phyloP scores from a whole-genome alignment of 1,140 invertebrate genomes.

The Glossosoma conforme region DNA sequence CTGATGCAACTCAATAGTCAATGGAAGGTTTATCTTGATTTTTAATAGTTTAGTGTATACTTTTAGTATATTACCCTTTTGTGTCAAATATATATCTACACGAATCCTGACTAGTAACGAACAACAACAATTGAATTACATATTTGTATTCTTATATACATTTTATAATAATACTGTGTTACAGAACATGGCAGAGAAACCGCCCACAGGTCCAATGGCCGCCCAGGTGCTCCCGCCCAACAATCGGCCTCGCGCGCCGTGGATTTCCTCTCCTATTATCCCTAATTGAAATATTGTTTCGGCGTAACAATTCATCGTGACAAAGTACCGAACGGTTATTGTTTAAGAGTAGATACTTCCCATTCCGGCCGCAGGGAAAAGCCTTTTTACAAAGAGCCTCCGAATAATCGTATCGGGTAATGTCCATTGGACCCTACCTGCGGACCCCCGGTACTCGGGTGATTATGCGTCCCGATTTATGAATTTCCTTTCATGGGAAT shows the following conservation, averaged over 20 bases:
- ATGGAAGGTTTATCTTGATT: too few relatives aligned
- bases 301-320: constrained; percentile 27
- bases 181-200: too few relatives aligned
- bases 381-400: constrained; percentile 22
- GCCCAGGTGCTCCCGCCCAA: constrained; percentile 8
- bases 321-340: constrained; percentile 28
- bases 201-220: neutral
- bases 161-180: too few relatives aligned
- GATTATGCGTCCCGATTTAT: constrained; percentile 23
- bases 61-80: too few relatives aligned
- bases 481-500: constrained; percentile 24
- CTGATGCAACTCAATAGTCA: too few relatives aligned
- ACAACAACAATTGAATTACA: too few relatives aligned
- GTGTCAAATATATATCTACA: too few relatives aligned
- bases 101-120: too few relatives aligned
- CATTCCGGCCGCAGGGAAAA: constrained; percentile 9
- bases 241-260: constrained; percentile 25
- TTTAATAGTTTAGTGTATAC: too few relatives aligned
- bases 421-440: constrained; percentile 6
- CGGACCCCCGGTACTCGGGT: constrained; percentile 1
- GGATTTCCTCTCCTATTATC: constrained; percentile 26
- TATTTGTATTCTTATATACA: too few relatives aligned
- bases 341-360: constrained; percentile 22
- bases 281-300: constrained; percentile 32
- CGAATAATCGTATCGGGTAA: constrained; percentile 24